These are phyloP conservation scores for Sebastiscus tertius DNA, from an alignment of 2,797 vertebrate species.

Conservation along the genomic window DNA sequence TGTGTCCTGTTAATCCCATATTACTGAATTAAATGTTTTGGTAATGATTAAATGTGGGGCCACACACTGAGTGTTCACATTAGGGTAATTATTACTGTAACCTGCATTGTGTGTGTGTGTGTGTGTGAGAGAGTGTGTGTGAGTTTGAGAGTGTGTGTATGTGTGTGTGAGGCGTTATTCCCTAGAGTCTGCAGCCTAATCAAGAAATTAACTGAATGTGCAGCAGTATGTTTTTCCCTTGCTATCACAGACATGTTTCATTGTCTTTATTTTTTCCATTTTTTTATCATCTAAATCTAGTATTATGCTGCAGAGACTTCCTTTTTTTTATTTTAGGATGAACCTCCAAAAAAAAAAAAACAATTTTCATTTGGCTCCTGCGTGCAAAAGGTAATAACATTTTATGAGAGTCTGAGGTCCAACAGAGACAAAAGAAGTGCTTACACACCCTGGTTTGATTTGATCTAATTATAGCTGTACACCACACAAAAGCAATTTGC, in stretches of 20 bases:
- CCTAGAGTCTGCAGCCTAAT: constrained; percentile 58
- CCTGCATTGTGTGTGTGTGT: constrained; percentile 12
- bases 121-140: constrained; percentile 15
- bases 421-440: constrained; percentile 66
- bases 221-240: constrained; percentile 15
- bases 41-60: constrained; percentile 67
- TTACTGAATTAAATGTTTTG: constrained; percentile 69
- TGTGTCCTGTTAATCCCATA: constrained; percentile 29
- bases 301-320: constrained; percentile 28
- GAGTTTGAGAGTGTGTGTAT: constrained; percentile 6
- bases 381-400: constrained; percentile 63
- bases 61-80: constrained; percentile 58
- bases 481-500: constrained; percentile 53
- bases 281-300: neutral
- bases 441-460: constrained; percentile 60
- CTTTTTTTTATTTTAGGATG: constrained; percentile 29
- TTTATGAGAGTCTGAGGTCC: constrained; percentile 75
- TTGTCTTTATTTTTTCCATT: neutral
- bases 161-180: constrained; percentile 35
- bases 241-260: constrained; percentile 6
- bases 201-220: constrained; percentile 61
- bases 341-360: constrained; percentile 6
- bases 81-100: constrained; percentile 68
- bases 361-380: constrained; percentile 44
- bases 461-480: constrained; percentile 67